These are phyloP conservation scores for Bruchidius siliquastri DNA, from an alignment of 2,888 invertebrate genomes.

Conservation along the genomic window DNA sequence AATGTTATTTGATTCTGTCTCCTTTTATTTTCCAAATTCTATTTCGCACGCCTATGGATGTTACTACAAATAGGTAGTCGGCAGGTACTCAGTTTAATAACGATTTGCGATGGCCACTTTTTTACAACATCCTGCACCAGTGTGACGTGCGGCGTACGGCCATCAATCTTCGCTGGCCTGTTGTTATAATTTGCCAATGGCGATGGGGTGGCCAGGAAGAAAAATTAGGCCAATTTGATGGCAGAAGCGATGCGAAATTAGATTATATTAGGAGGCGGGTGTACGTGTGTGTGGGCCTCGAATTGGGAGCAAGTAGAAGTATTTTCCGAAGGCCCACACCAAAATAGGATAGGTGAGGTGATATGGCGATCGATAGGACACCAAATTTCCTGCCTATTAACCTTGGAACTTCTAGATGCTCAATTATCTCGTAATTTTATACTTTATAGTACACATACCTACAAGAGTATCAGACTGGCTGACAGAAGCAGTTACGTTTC, in stretches of 20 bases:
- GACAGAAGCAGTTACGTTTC: too few species aligned
- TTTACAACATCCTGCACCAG: neutral
- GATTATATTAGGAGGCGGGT: neutral
- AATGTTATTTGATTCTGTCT: too few species aligned
- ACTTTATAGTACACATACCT: too few species aligned
- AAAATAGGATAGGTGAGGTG: neutral
- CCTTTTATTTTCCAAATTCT: too few species aligned
- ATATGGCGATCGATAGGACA: neutral
- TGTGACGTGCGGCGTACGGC: neutral
- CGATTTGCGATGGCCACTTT: neutral
- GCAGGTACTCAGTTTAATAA: neutral
- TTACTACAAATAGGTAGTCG: neutral
- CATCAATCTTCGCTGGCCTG: neutral
- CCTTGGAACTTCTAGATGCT: too few species aligned
- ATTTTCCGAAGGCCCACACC: neutral
- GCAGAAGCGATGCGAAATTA: neutral
- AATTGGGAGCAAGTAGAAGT: neutral
- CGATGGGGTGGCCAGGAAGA: neutral
- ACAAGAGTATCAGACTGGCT: too few species aligned
- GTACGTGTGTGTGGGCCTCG: neutral
- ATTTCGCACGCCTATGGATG: neutral
- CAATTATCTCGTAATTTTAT: too few species aligned
- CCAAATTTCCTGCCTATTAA: too few species aligned
- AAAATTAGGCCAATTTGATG: neutral
- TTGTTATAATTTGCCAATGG: neutral